Base-by-base conservation (phyloP, 2,797 vertebrate species). In the Aphelocoma californica region DNA sequence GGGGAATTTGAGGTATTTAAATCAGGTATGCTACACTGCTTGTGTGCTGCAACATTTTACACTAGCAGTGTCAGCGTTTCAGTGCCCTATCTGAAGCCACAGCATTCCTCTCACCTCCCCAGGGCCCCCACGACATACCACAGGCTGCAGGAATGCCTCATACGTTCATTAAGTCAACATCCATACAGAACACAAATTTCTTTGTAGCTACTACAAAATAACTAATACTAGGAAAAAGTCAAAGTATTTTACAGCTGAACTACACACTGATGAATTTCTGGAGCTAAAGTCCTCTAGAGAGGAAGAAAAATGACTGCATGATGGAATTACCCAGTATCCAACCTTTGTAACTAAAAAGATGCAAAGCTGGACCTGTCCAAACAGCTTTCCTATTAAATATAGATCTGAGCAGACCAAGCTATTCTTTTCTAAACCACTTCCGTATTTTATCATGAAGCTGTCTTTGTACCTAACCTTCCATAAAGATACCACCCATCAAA, bases 1-100 rank as follows among this genome's bases (percentile, higher is more conserved):
- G 32, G 40, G 86, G 77, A 93, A 94, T 88, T 58, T 11, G 14
- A 60, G 20, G 11, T 44, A 93, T 95, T 93, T 93, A 79, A 86
- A 50, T 58, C 36, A 89, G 48, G 70, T 78, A 88, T 34, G 69
- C 29, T 40, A 23, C 7, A 9, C 34, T n/a, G 32, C 66, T 86
- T 50, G 44, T 23, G 65, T 15, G 44, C 77, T 47, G 21, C 62
- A 51, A 14, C 12, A 9, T 40, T 85, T 84, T 11, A 81, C 44
- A 25, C 7, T 2, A 15, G 48, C 45, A 32, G 36, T 7, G 14
- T 26, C 88, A 69, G 86, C 4, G 10, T 44, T 74, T 25, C 74
- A 70, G 53, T 2, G 25, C 0, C 1, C 4, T 29, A 56, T 74
- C 67, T 31, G 75, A 72, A 85, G 84, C 54, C 32, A 0, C 73